A percentile compares a stretch with the other conserved stretches of the same genome.
These are phyloP conservation scores for Ramphastos sulfuratus DNA, from an alignment of 2,113 vertebrate species.

Conservation along the genomic window DNA sequence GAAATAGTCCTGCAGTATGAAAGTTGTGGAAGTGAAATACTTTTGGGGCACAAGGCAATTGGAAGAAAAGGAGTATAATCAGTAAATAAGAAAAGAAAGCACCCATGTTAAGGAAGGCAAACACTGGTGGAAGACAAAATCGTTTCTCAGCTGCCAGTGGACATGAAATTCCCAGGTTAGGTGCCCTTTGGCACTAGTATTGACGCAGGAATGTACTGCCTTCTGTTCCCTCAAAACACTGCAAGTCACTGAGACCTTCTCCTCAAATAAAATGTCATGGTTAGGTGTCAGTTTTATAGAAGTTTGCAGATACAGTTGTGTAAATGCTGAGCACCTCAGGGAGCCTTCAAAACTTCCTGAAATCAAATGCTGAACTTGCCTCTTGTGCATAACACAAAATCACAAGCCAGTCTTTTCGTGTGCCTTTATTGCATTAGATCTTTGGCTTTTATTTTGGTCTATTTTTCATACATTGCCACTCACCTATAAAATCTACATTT, in stretches of 20 bases:
- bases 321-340: not conserved
- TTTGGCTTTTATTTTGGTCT: not conserved
- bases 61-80: not conserved
- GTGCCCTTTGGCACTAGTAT: not conserved
- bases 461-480: not conserved
- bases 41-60: not conserved
- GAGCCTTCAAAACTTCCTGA: conserved; percentile 36
- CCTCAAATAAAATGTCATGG: not conserved
- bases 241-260: not conserved
- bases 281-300: not conserved
- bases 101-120: not conserved
- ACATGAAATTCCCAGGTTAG: not conserved
- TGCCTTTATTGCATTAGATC: conserved; percentile 21
- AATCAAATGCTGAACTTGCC: not conserved
- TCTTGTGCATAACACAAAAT: conserved; percentile 4
- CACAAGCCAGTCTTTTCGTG: not conserved
- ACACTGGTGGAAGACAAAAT: not conserved
- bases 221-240: not conserved
- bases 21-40: not conserved
- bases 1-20: not conserved
- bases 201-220: not conserved
- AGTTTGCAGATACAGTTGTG: not conserved
- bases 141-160: not conserved
- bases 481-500: not conserved
- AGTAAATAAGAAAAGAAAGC: not conserved